Percentiles rank a stretch among this genome's conserved stretches.
Evolutionary conservation across 2,888 invertebrate species (phyloP).

Genomic region (Drosophila melanosoma): DNA sequence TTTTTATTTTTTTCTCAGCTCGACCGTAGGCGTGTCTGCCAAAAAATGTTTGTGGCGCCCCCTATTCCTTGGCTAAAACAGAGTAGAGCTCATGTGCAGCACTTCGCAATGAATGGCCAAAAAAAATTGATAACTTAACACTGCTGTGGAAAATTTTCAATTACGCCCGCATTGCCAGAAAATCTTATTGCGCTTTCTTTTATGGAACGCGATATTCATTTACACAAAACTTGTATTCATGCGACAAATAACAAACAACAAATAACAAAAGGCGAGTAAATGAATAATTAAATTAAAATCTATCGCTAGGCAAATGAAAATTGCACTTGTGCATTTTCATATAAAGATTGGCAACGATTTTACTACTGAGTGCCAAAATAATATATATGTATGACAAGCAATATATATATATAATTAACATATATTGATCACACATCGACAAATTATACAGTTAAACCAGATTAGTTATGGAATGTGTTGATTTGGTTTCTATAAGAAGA

Average conservation of each 20-base stretch:
- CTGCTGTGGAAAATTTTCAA: constrained; percentile 43
- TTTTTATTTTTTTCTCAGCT: not conserved
- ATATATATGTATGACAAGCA: not conserved
- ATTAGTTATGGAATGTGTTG: not conserved
- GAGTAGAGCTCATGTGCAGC: constrained; percentile 49
- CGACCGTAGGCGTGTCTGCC: constrained; percentile 38
- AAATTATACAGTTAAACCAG: not conserved
- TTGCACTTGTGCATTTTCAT: not conserved
- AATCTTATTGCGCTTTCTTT: constrained; percentile 53
- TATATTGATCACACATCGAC: not conserved
- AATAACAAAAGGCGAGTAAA: constrained; percentile 33
- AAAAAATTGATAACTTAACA: constrained; percentile 40
- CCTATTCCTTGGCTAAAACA: constrained; percentile 4
- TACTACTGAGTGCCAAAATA: not conserved
- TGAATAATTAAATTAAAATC: constrained; percentile 53
- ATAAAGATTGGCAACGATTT: not conserved
- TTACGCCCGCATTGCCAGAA: constrained; percentile 27
- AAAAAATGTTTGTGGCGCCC: constrained; percentile 46
- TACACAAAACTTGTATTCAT: constrained; percentile 34
- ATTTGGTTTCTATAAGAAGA: not conserved
- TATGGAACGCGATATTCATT: constrained; percentile 43
- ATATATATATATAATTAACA: not conserved
- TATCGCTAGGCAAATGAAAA: constrained; percentile 16
- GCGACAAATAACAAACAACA: constrained; percentile 36
- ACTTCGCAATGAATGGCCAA: constrained; percentile 6